A percentile compares a stretch with the other conserved stretches of the same genome.
Evolutionary conservation across 1,140 invertebrate species (phyloP).

Genomic region (Meloidogyne hapla): DNA sequence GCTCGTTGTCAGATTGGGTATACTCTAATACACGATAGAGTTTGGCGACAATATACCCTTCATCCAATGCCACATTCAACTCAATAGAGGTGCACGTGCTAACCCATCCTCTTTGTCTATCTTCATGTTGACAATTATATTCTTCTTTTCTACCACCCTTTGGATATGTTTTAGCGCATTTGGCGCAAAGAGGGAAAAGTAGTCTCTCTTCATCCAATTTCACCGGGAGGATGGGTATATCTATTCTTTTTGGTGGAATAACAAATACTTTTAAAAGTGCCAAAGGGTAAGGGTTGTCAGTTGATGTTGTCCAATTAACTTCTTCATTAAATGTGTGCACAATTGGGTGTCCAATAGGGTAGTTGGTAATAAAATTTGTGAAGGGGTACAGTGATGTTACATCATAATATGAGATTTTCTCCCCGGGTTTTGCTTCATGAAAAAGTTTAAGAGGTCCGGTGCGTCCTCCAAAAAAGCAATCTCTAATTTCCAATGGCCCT

Average conservation of each 20-base stretch:
- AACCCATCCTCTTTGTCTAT: neutral
- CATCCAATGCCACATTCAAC: constrained; percentile 10
- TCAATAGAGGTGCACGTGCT: neutral
- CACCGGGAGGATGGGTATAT: constrained; percentile 4
- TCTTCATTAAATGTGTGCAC: neutral
- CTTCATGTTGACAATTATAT: neutral
- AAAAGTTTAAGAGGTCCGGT: neutral
- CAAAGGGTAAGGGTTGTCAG: constrained; percentile 15
- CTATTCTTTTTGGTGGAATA: neutral
- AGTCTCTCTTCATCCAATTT: constrained; percentile 7
- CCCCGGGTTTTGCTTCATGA: neutral
- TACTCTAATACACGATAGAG: neutral
- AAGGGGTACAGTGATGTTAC: constrained; percentile 11
- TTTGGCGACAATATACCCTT: constrained; percentile 7
- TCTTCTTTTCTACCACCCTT: neutral
- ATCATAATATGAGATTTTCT: constrained; percentile 5
- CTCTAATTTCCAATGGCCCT: neutral
- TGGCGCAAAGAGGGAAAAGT: constrained; percentile 1
- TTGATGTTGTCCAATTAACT: constrained; percentile 6
- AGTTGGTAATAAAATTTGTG: constrained; percentile 10
- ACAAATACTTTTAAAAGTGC: neutral
- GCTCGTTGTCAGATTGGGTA: neutral
- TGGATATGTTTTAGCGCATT: neutral
- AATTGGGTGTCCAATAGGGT: neutral
- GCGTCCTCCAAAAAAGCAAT: constrained; percentile 6